Evolutionary conservation across 2,113 vertebrate species (phyloP), one percentile per base, ranked within the genome.

Genomic region (Burhinus bistriatus): DNA sequence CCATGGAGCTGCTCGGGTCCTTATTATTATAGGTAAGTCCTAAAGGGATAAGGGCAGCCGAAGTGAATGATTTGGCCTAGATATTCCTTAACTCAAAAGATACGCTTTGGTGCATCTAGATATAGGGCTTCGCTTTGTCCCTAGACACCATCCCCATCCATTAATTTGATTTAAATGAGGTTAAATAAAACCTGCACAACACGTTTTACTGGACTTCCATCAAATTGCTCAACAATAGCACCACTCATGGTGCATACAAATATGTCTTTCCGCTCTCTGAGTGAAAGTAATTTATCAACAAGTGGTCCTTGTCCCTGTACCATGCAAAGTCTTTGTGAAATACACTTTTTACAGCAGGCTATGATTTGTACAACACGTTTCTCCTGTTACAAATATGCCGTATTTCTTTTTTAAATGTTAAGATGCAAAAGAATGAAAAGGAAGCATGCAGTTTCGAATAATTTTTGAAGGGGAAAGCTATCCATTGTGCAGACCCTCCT

Each of bases 231-330:
- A 71, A 92, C 93, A 97, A 83, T 84, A 92, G 73, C 94, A 93
- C 27, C 91, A 84, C 96, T 97, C 91, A 32, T 0, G 2, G 69
- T 81, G 55, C 72, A 57, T 73, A 84, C 88, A 76, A 70, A 95
- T 78, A 82, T 17, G 62, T 82, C 91, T 92, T 95, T 93, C 76
- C 73, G 54, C 78, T 95, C 79, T 89, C 12, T 0, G 4, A 90
- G 78, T 51, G 62, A 90, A 96, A 92, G 88, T 96, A 96, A 97
- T 97, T 97, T 97, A 92, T 94, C 90, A 96, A 89, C 90, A 83
- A 97, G 96, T 97, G 94, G 93, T 96, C 95, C 96, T 97, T 97
- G 95, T 96, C 95, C 91, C 89, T 97, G 92, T 52, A 71, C 93
- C 8, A 0, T 13, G 72, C 54, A 84, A 95, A 90, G 85, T 86